Conservation (phyloP, 2,797 vertebrate genomes). For the Caiman crocodilus region DNA sequence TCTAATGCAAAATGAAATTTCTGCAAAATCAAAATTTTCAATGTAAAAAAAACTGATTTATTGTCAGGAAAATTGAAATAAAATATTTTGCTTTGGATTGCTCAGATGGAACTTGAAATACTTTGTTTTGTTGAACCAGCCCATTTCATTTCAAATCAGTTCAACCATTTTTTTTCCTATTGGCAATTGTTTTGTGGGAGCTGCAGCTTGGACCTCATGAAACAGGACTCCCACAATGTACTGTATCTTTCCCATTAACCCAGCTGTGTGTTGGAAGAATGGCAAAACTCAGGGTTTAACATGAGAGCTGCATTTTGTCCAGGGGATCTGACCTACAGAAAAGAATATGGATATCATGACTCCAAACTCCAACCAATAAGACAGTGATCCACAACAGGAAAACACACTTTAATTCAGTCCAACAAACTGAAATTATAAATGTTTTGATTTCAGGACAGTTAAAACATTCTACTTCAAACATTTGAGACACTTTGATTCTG, state of each 20-base stretch:
- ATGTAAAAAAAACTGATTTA: not conserved
- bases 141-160: not conserved
- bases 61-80: not conserved
- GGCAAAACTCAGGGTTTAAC: not conserved
- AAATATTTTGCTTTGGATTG: not conserved
- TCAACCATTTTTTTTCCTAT: not conserved
- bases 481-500: not conserved
- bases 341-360: not conserved
- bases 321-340: not conserved
- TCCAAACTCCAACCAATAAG: not conserved
- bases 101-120: not conserved
- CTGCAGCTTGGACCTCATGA: not conserved
- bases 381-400: not conserved
- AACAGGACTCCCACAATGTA: not conserved
- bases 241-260: not conserved
- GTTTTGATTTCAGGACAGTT: not conserved
- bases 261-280: not conserved
- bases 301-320: not conserved
- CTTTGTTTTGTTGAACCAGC: not conserved
- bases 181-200: not conserved
- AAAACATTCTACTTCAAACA: not conserved
- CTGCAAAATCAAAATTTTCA: not conserved
- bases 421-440: not conserved
- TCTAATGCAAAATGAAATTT: not conserved
- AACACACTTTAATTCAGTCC: not conserved